Percentiles rank a stretch among this genome's conserved stretches.
Conservation (phyloP, 1,140 invertebrate genomes). For the Sycophila sp. region DNA sequence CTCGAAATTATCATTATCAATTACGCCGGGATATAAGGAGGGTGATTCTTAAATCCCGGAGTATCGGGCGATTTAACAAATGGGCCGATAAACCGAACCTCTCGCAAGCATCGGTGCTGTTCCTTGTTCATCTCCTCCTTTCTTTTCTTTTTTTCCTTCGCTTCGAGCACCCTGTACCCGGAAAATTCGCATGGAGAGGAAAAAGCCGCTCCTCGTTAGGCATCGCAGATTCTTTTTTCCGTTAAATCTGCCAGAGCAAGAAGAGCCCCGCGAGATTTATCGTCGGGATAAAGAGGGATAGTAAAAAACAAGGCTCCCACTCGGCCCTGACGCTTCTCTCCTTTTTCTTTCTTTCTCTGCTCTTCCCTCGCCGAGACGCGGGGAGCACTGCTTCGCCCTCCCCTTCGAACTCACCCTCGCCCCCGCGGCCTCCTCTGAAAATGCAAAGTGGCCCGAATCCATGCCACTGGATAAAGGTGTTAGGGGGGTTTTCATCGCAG, state of each 20-base stretch:
- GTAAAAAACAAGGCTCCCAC: constrained; percentile 42
- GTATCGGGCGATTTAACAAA: too few relatives aligned
- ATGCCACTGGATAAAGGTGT: constrained; percentile 35
- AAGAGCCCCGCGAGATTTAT: constrained; percentile 49
- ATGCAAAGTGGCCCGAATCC: constrained; percentile 32
- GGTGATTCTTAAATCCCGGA: too few relatives aligned
- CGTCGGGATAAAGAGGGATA: constrained; percentile 44
- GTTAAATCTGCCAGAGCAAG: constrained; percentile 45
- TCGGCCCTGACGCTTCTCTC: constrained; percentile 13
- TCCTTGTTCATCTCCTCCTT: background rate
- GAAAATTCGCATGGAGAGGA: constrained; percentile 4
- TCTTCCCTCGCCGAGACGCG: background rate
- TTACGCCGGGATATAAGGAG: too few relatives aligned
- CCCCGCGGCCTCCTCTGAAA: constrained; percentile 19
- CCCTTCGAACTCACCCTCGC: too few relatives aligned
- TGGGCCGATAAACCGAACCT: constrained; percentile 5
- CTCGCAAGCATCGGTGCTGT: background rate
- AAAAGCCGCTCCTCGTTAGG: constrained; percentile 39
- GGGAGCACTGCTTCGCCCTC: constrained; percentile 8
- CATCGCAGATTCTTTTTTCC: constrained; percentile 40
- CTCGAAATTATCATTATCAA: background rate
- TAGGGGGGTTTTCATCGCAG: constrained; percentile 26
- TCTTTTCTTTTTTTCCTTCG: background rate
- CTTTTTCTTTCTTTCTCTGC: constrained; percentile 17
- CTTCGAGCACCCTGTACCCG: background rate